These are phyloP conservation scores for Deilephila porcellus DNA, from an alignment of 2,888 invertebrate genomes.

Conservation along the genomic window DNA sequence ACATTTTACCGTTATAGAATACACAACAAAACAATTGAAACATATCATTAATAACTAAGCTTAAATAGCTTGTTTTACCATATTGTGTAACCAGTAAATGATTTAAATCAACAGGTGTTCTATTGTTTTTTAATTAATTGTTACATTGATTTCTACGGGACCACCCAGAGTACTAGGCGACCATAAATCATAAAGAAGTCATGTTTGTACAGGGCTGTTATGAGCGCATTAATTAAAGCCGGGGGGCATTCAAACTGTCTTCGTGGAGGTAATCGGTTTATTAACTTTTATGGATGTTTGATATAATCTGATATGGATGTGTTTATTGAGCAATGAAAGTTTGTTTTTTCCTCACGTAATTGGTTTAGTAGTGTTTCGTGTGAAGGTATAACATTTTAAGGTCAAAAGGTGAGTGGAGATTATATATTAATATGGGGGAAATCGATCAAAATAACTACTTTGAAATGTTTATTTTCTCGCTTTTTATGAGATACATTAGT, in stretches of 20 bases:
- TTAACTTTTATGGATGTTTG: constrained; percentile 25
- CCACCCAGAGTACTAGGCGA: constrained; percentile 28
- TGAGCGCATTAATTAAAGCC: constrained; percentile 29
- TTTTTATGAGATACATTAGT: not conserved
- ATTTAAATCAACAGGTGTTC: constrained; percentile 18
- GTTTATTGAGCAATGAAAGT: constrained; percentile 12
- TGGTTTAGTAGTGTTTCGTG: not conserved
- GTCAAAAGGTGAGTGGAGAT: not conserved
- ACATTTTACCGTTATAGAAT: not conserved
- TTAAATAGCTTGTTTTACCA: not conserved
- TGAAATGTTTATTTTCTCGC: no score
- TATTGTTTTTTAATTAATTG: constrained; percentile 26
- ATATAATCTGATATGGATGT: constrained; percentile 15
- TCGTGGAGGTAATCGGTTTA: constrained; percentile 27
- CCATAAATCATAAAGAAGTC: constrained; percentile 30
- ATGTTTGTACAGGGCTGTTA: constrained; percentile 26
- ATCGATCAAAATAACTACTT: no score
- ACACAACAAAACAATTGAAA: not conserved
- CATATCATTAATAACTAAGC: not conserved
- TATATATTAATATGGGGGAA: not conserved
- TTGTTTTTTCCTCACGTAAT: not conserved
- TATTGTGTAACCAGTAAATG: constrained; percentile 7
- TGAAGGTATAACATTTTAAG: not conserved
- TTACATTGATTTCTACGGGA: constrained; percentile 18
- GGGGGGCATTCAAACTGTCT: constrained; percentile 25